A percentile compares a stretch with the other conserved stretches of the same genome.
phyloP scores from a whole-genome alignment of 1,140 invertebrate species.

The Scaptomyza graminum region DNA sequence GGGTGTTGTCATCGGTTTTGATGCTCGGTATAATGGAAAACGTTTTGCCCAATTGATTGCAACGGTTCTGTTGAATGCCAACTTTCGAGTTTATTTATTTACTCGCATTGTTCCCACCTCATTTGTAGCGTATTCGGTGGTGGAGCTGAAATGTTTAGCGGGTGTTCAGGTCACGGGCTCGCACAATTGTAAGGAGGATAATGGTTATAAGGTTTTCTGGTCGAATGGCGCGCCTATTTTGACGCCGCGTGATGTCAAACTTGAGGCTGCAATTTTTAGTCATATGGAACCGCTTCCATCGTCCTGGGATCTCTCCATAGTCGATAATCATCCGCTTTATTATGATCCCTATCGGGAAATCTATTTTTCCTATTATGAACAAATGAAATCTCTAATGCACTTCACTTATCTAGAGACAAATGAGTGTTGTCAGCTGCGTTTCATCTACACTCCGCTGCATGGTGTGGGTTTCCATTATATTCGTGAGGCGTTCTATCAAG shows the following conservation, averaged over 20 bases:
- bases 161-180: conserved; percentile 99
- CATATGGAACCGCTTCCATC: conserved; percentile 87
- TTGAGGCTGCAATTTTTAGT: conserved; percentile 91
- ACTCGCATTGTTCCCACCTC: conserved; percentile 95
- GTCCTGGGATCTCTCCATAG: conserved; percentile 54
- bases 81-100: conserved; percentile 94
- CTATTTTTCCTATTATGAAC: conserved; percentile 45
- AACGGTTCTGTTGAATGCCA: conserved; percentile 90
- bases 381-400: conserved; percentile 34
- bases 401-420: conserved; percentile 46
- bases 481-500: conserved; percentile 89
- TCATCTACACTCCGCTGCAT: conserved; percentile 96
- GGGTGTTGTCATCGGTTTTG: conserved; percentile 96
- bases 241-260: conserved; percentile 94
- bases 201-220: conserved; percentile 99
- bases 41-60: conserved; percentile 96
- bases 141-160: conserved; percentile 88
- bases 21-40: conserved; percentile 96
- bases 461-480: conserved; percentile 96
- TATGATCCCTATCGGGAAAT: conserved; percentile 54
- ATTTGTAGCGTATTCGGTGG: conserved; percentile 93
- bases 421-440: conserved; percentile 66
- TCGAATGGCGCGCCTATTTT: conserved; percentile 97
- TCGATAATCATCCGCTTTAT: conserved; percentile 27
- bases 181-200: conserved; percentile 98